These are phyloP conservation scores for Clarias macrocephalus DNA, from an alignment of 2,113 vertebrate species.

Conservation along the genomic window DNA sequence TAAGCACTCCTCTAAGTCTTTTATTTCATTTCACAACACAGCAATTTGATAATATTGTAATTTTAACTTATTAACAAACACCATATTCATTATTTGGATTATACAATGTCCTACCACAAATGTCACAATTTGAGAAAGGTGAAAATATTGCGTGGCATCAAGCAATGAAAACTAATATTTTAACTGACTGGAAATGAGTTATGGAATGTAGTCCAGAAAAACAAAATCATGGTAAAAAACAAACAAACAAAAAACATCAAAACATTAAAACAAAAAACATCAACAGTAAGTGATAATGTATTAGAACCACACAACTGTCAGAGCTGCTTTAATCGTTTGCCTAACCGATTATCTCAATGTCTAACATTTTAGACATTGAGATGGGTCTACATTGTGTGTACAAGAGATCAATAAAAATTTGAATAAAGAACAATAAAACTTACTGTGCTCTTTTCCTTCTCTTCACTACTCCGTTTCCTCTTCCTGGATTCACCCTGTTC, in stretches of 20 bases:
- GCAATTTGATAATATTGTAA: neutral
- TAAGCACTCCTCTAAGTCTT: neutral
- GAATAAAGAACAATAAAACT: constrained; percentile 1
- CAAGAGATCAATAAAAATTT: neutral
- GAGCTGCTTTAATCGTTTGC: neutral
- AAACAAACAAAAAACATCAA: no score
- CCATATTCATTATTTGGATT: neutral
- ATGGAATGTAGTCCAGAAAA: no score
- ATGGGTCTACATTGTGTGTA: neutral
- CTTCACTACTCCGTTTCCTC: constrained; percentile 83
- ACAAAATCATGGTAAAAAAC: no score
- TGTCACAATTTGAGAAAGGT: no score
- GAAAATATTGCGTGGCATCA: no score
- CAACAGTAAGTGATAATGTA: neutral
- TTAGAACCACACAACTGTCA: neutral
- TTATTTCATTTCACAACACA: neutral
- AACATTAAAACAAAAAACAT: no score
- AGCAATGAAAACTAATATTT: no score
- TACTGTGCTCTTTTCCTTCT: constrained; percentile 56
- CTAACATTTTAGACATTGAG: no score
- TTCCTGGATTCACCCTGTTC: constrained; percentile 83
- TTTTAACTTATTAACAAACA: neutral
- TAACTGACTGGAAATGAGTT: no score
- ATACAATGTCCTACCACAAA: neutral
- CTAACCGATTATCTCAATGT: no score